Evolutionary conservation across 2,888 invertebrate genomes (phyloP).

Genomic region (Chironomus riparius): DNA sequence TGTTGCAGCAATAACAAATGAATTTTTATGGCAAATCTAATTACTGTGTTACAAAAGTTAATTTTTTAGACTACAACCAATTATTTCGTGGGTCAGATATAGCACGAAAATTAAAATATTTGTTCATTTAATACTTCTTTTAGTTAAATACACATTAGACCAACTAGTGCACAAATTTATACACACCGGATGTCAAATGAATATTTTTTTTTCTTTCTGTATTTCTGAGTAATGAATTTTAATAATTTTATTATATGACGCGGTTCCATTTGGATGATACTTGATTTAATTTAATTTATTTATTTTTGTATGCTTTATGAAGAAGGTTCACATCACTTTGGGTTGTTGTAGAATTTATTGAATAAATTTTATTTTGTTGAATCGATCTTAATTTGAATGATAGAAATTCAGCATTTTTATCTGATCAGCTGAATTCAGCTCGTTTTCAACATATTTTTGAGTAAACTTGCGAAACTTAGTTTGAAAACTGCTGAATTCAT

Average conservation of each 20-base stretch:
- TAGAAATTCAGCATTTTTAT: too few relatives aligned
- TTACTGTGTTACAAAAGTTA: background rate
- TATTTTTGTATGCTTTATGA: too few relatives aligned
- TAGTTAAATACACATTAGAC: too few relatives aligned
- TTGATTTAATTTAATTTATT: constrained; percentile 1
- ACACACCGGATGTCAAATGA: constrained; percentile 10
- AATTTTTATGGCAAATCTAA: constrained; percentile 14
- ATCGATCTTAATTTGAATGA: too few relatives aligned
- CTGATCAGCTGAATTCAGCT: too few relatives aligned
- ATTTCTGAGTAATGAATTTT: background rate
- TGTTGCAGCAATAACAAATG: constrained; percentile 11
- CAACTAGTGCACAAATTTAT: background rate
- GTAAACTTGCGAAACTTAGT: too few relatives aligned
- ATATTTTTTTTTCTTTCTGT: background rate
- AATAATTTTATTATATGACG: background rate
- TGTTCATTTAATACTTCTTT: background rate
- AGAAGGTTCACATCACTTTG: too few relatives aligned
- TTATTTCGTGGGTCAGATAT: background rate
- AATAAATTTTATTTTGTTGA: too few relatives aligned
- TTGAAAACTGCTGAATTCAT: too few relatives aligned
- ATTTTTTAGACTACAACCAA: background rate
- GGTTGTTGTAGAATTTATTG: too few relatives aligned
- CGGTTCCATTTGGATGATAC: constrained; percentile 9
- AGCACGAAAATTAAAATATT: background rate
- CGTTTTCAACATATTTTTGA: too few relatives aligned